Evolutionary conservation across 2,113 vertebrate genomes (phyloP).

Genomic region (Oreochromis spilurus): DNA sequence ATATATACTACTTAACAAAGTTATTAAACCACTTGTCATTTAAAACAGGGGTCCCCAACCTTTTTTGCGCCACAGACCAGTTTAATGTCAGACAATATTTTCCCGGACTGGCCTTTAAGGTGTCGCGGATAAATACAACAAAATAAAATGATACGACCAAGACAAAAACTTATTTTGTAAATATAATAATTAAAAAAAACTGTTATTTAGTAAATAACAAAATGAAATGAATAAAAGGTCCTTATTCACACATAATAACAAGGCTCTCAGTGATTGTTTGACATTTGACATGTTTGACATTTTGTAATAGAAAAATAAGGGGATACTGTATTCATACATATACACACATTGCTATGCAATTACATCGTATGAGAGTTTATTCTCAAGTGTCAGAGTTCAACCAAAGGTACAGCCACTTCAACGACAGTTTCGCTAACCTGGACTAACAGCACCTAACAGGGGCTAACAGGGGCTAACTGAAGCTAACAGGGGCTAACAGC

Average conservation of each 20-base stretch:
- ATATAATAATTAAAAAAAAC: fast-evolving
- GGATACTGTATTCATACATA: fast-evolving
- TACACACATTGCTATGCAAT: not conserved
- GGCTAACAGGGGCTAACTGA: not conserved
- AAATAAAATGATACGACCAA: not conserved
- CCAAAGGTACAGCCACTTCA: not conserved
- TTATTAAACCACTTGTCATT: not conserved
- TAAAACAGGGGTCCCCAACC: not conserved
- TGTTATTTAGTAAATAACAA: not conserved
- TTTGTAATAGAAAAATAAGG: not conserved
- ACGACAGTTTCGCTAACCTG: not conserved
- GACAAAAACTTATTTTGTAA: not conserved
- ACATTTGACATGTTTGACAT: not conserved
- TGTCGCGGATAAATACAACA: fast-evolving
- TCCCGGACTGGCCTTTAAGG: fast-evolving
- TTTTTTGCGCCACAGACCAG: fast-evolving
- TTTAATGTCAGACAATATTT: not conserved
- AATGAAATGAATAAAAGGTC: fast-evolving
- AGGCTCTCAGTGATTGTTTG: not conserved
- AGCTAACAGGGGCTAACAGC: not conserved
- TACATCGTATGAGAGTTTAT: not conserved
- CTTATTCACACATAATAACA: not conserved
- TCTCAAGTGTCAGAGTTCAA: not conserved
- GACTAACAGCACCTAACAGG: not conserved
- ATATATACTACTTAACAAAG: not conserved